A percentile compares a stretch with the other conserved stretches of the same genome.
These are phyloP conservation scores for Albula glossodonta DNA, from an alignment of 2,113 vertebrate genomes.

Conservation along the genomic window DNA sequence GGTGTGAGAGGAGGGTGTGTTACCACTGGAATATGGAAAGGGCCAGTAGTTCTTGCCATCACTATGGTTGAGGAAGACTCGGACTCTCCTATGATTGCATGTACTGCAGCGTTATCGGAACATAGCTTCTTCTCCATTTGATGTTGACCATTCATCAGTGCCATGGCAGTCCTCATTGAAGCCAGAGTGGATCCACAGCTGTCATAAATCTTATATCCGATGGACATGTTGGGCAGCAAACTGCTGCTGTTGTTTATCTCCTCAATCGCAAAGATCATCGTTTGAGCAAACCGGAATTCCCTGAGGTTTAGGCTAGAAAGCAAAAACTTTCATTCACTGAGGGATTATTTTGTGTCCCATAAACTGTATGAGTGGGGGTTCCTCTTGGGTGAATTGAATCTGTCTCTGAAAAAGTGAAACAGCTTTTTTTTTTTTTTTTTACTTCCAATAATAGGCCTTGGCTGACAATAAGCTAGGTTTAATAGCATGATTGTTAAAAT, in stretches of 20 bases:
- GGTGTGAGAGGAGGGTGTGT: constrained; percentile 11
- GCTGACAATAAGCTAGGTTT: too few relatives aligned
- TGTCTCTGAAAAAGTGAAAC: too few relatives aligned
- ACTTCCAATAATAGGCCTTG: too few relatives aligned
- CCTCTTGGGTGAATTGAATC: too few relatives aligned
- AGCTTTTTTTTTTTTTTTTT: too few relatives aligned
- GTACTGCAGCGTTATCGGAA: constrained; percentile 56
- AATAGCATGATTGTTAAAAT: too few relatives aligned
- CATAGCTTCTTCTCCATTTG: constrained; percentile 42
- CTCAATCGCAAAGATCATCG: constrained; percentile 71
- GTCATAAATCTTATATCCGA: constrained; percentile 74
- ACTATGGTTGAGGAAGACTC: constrained; percentile 72
- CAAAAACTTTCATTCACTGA: not conserved
- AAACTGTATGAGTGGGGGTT: too few relatives aligned
- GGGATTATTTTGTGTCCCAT: too few relatives aligned
- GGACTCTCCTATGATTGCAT: constrained; percentile 72
- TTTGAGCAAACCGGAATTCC: constrained; percentile 71
- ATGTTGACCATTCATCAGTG: constrained; percentile 61
- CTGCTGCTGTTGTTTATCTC: constrained; percentile 67
- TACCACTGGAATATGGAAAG: constrained; percentile 72
- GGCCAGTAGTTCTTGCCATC: constrained; percentile 63
- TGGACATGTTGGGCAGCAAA: constrained; percentile 64
- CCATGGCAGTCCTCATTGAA: constrained; percentile 68
- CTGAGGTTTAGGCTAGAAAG: constrained; percentile 64
- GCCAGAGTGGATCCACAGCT: constrained; percentile 67